A percentile compares a stretch with the other conserved stretches of the same genome.
These are phyloP conservation scores for Falco punctatus DNA, from an alignment of 2,113 vertebrate species.

Conservation along the genomic window DNA sequence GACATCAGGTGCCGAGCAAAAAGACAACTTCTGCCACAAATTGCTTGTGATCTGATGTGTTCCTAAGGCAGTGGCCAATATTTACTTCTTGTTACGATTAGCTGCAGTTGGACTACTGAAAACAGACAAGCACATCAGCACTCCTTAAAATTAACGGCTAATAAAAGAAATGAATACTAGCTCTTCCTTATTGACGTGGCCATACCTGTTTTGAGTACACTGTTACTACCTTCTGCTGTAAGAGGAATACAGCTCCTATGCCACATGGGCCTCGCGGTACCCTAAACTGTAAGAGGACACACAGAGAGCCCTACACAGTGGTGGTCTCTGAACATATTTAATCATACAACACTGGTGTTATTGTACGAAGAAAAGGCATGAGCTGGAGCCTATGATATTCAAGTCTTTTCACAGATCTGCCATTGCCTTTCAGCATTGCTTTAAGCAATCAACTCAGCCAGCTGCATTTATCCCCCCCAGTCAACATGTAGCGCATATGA, in stretches of 20 bases:
- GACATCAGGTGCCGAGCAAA: not conserved
- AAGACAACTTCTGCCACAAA: not conserved
- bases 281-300: not conserved
- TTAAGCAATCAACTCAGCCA: not conserved
- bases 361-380: not conserved
- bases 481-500: not conserved
- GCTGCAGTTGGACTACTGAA: not conserved
- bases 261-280: fast-evolving
- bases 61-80: not conserved
- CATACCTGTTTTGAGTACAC: not conserved
- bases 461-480: not conserved
- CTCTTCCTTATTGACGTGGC: not conserved
- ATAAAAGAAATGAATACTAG: not conserved
- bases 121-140: not conserved
- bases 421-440: not conserved
- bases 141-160: not conserved
- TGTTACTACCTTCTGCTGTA: not conserved
- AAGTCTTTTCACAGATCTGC: not conserved
- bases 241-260: fast-evolving
- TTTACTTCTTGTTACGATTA: not conserved
- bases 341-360: not conserved
- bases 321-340: not conserved
- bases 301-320: not conserved
- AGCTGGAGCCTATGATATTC: not conserved
- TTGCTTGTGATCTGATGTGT: not conserved